Evolutionary conservation across 2,888 invertebrate genomes (phyloP).

Genomic region (Gonocerus acuteangulatus): DNA sequence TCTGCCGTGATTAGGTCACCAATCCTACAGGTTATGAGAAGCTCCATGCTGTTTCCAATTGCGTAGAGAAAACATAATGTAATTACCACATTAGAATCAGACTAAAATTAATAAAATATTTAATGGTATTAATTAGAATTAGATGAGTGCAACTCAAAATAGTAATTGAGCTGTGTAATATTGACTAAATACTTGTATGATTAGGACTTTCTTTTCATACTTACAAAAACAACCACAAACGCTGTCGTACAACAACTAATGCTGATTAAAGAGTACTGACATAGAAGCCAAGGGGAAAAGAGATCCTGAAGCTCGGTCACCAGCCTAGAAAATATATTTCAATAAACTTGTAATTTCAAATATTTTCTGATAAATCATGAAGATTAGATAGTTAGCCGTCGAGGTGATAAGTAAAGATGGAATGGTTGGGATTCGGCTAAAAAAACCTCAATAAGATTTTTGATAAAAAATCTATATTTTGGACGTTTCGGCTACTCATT

Average conservation of each 20-base stretch:
- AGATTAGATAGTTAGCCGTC: too few relatives aligned
- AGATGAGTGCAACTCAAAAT: too few relatives aligned
- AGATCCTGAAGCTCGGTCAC: conserved; percentile 3
- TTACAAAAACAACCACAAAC: conserved; percentile 6
- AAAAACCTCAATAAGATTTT: too few relatives aligned
- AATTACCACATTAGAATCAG: not conserved
- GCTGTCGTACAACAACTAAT: not conserved
- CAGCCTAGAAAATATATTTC: not conserved
- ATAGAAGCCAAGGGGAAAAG: not conserved
- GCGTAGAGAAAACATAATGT: not conserved
- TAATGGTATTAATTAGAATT: too few relatives aligned
- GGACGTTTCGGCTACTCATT: too few relatives aligned
- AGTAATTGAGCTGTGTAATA: too few relatives aligned
- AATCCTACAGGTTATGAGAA: not conserved
- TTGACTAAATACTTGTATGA: too few relatives aligned
- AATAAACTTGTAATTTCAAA: not conserved
- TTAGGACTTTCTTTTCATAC: not conserved
- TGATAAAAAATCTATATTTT: too few relatives aligned
- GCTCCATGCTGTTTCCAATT: not conserved
- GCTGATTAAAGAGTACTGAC: not conserved
- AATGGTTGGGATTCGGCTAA: too few relatives aligned
- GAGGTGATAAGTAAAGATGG: too few relatives aligned
- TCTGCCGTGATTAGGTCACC: not conserved
- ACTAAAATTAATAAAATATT: too few relatives aligned
- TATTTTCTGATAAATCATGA: not conserved